Conservation (phyloP, 1,140 invertebrate species). For the Sarcophaga peregrina region DNA sequence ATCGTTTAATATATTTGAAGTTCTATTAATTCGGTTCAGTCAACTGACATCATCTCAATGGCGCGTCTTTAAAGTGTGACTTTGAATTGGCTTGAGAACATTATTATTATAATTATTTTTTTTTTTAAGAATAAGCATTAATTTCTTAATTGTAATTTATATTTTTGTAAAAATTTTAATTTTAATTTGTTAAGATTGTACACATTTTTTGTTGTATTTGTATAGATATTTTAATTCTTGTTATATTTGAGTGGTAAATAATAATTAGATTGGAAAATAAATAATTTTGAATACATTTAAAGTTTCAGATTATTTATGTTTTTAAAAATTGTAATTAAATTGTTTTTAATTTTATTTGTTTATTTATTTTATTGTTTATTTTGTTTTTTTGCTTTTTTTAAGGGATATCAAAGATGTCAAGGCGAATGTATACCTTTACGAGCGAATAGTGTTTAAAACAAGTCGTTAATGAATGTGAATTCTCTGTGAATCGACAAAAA, state of each 20-base stretch:
- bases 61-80: too few relatives aligned
- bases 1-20: too few relatives aligned
- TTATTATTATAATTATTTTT: too few relatives aligned
- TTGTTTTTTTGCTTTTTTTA: conserved; percentile 59
- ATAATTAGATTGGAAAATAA: not conserved
- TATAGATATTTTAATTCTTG: not conserved
- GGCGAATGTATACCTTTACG: conserved; percentile 71
- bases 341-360: conserved; percentile 40
- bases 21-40: too few relatives aligned
- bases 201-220: not conserved
- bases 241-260: not conserved
- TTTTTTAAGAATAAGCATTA: too few relatives aligned
- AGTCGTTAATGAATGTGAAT: not conserved
- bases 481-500: not conserved
- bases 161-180: not conserved
- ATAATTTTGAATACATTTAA: not conserved
- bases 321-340: not conserved
- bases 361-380: conserved; percentile 44
- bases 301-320: conserved; percentile 12
- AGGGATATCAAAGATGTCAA: conserved; percentile 68
- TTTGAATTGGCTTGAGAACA: too few relatives aligned
- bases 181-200: not conserved
- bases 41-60: too few relatives aligned
- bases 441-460: conserved; percentile 68
- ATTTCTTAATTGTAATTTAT: too few relatives aligned